Evolutionary conservation across 2,797 vertebrate species (phyloP).

Genomic region (Huso huso): DNA sequence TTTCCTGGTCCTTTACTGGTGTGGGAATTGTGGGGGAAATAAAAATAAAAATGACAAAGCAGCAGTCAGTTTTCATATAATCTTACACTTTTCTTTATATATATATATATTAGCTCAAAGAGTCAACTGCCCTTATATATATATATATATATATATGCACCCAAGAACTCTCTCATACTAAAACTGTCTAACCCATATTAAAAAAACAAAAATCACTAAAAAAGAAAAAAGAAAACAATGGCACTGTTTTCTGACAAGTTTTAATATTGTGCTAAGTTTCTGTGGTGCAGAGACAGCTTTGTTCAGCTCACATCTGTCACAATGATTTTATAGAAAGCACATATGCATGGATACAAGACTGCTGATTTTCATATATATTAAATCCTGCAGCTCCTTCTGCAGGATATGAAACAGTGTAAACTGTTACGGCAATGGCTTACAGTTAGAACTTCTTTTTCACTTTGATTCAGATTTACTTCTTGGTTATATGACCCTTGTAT

Average conservation of each 20-base stretch:
- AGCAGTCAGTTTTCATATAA: no score
- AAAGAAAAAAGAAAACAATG: no score
- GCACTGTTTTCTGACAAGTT: conserved; percentile 52
- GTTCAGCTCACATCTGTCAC: conserved; percentile 70
- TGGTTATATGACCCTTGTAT: conserved; percentile 52
- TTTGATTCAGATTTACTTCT: conserved; percentile 50
- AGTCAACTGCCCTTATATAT: no score
- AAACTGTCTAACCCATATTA: no score
- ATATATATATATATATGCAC: no score
- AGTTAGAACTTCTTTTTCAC: conserved; percentile 54
- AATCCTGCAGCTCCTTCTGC: conserved; percentile 70
- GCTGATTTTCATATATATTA: conserved; percentile 99
- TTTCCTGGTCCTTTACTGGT: conserved; percentile 57
- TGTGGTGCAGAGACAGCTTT: conserved; percentile 56
- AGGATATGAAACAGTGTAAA: conserved; percentile 74
- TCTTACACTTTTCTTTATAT: no score
- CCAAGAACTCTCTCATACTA: no score
- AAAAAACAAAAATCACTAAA: no score
- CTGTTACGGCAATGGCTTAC: conserved; percentile 66
- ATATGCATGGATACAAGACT: conserved; percentile 75
- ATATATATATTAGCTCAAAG: no score
- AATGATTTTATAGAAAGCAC: conserved; percentile 75
- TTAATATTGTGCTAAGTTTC: conserved; percentile 46
- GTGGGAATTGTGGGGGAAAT: conserved; percentile 57
- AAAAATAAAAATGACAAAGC: no score